Base-by-base conservation (phyloP, 2,113 vertebrate species). In the Petaurus breviceps region DNA sequence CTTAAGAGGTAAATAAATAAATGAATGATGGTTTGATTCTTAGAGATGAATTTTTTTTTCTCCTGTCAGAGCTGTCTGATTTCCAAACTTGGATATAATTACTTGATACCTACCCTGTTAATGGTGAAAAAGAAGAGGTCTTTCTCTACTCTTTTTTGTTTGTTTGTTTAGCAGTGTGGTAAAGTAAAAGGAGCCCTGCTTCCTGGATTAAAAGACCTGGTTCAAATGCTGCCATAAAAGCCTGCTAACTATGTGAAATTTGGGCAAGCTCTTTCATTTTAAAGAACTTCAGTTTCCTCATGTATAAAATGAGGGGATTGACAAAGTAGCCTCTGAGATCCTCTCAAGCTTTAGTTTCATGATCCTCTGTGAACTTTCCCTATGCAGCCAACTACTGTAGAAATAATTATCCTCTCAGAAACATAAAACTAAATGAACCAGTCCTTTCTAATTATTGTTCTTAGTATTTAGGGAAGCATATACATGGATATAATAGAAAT, bases 341-440 rank as follows among this genome's bases (percentile, higher is more conserved):
- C n/a, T 84, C 8, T 84, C 16, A 0, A 84, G 68, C 8, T 84
- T 84, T 84, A 84, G 16, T 23, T 31, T 28, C 57, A 61, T 61
- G 26, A 61, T n/a, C 16, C n/a, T 84, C n/a, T 84, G n/a, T 84
- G 19, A 84, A 43, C n/a, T 14, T 84, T 43, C 2, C 7, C n/a
- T 23, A 84, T 84, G 68, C 6, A 84, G 19, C 2, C 68, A 43
- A 84, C 68, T 92, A 89, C 25, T 92, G 23, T n/a, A 51, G 24
- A 94, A 94, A 52, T 46, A 92, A 25, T 94, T 89, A 25, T 54
- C 3, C 84, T 84, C 37, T 43, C 57, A 53, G 90, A 93, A 95
- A 94, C 23, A 93, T 89, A 52, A 68, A 96, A 95, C 89, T 84
- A 51, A 37, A 92, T 11, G 92, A 28, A 9, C 92, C 93, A 90